These are phyloP conservation scores for Macrosteles quadrilineatus DNA, from an alignment of 1,140 invertebrate species.

Conservation along the genomic window DNA sequence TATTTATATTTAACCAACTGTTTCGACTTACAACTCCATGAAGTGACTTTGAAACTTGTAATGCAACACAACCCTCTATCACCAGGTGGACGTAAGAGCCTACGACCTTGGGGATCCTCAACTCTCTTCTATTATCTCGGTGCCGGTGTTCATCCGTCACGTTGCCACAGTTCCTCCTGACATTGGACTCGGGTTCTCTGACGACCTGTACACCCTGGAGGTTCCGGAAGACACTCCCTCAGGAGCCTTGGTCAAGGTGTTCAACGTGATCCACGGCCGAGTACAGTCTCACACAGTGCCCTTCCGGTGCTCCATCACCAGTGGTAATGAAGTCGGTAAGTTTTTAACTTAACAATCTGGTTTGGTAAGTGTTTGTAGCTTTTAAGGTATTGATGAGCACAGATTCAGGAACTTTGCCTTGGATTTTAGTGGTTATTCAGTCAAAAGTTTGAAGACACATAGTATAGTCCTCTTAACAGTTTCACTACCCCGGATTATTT, in stretches of 20 bases:
- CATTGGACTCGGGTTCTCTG: slow-evolving; percentile 77
- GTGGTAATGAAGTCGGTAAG: slow-evolving; percentile 65
- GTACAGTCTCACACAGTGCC: slow-evolving; percentile 63
- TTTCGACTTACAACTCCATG: too few relatives aligned
- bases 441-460: too few relatives aligned
- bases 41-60: too few relatives aligned
- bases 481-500: too few relatives aligned
- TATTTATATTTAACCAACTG: too few relatives aligned
- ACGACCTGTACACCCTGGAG: slow-evolving; percentile 78
- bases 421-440: too few relatives aligned
- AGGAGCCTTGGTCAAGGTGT: slow-evolving; percentile 67
- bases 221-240: slow-evolving; percentile 73
- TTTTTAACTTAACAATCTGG: too few relatives aligned
- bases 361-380: too few relatives aligned
- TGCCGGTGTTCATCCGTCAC: slow-evolving; percentile 81
- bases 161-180: slow-evolving; percentile 66
- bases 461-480: too few relatives aligned
- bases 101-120: slow-evolving; percentile 86
- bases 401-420: too few relatives aligned
- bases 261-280: slow-evolving; percentile 73
- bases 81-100: slow-evolving; percentile 77
- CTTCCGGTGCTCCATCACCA: slow-evolving; percentile 69
- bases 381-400: too few relatives aligned
- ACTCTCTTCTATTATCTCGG: slow-evolving; percentile 73
- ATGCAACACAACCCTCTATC: too few relatives aligned